Conservation (phyloP, 2,113 vertebrate species). For the Caranx ignobilis region DNA sequence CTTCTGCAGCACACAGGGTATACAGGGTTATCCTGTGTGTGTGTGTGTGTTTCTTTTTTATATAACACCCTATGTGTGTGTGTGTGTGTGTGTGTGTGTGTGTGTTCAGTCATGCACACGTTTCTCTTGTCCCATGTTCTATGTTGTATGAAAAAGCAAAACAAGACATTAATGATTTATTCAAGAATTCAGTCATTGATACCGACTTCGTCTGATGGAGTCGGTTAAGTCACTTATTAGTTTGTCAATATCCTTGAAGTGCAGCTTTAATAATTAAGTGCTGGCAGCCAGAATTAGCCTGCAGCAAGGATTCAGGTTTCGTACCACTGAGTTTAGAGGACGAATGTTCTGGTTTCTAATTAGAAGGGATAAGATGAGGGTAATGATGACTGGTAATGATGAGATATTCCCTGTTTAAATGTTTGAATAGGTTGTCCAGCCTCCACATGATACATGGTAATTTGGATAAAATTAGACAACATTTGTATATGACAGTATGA, state of each 20-base stretch:
- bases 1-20: neutral
- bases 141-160: neutral
- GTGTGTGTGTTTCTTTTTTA: constrained; percentile 17
- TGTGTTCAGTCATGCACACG: neutral
- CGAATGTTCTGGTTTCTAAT: constrained; percentile 34
- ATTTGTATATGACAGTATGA: neutral
- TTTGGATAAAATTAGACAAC: neutral
- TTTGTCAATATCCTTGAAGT: constrained; percentile 42
- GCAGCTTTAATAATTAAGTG: constrained; percentile 62
- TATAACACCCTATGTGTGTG: constrained; percentile 41
- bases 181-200: neutral
- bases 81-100: neutral
- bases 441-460: neutral
- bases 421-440: neutral
- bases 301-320: constrained; percentile 37
- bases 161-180: constrained; percentile 38
- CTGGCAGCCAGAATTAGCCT: neutral
- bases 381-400: neutral
- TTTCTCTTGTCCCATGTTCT: neutral
- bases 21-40: constrained; percentile 11
- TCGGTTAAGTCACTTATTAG: constrained; percentile 20
- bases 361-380: neutral
- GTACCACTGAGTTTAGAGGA: neutral
- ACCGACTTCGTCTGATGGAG: constrained; percentile 16
- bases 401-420: neutral